Base-by-base conservation (phyloP, 2,888 invertebrate genomes). In the Sicus ferrugineus region DNA sequence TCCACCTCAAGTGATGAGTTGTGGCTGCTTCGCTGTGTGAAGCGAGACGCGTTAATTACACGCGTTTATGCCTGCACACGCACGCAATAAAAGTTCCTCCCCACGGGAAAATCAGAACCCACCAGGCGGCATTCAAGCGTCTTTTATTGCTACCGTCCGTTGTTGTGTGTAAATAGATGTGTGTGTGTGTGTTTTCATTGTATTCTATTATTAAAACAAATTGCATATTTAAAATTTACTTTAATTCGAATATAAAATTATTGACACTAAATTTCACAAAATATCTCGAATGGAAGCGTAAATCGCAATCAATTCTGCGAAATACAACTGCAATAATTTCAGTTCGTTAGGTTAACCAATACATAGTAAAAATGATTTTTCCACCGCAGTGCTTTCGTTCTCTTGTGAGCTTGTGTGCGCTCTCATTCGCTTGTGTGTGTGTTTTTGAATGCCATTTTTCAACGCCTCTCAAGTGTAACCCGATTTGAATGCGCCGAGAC, bases 401-500 rank as follows among this genome's bases (percentile, higher is more conserved):
- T 9, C 19, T 0, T 2, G 28, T n/a, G 16, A 23, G 5, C 30
- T 6, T 48, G 28, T 30, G 28, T 46, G 3, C 7, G n/a, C 23
- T 7, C 34, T 9, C 21, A 21, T 48, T 30, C 2, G 16, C 1
- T 28, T 26, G 11, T 21, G 54, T 54, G 7, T n/a, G 34, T 42
- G 38, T 23, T 54, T 63, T 66, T 54, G 26, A 42, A 54, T 38
- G 56, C 65, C 56, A 38, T 54, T 66, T 66, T 66, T 54, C 56
- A 66, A 54, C 56, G 42, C 54, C 65, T 54, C 65, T 66, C 65
- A 30, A 34, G 42, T 56, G 54, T 66, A 54, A 66, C 65, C 34
- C 34, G 26, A n/a, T 56, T 54, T 34, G 16, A 28, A 42, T 38
- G 56, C 54, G 65, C 56, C 65, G 28, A 7, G 56, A 31, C 65